Percentiles rank a stretch among this genome's conserved stretches.
Conservation (phyloP, 1,140 invertebrate genomes). For the Conus ventricosus region DNA sequence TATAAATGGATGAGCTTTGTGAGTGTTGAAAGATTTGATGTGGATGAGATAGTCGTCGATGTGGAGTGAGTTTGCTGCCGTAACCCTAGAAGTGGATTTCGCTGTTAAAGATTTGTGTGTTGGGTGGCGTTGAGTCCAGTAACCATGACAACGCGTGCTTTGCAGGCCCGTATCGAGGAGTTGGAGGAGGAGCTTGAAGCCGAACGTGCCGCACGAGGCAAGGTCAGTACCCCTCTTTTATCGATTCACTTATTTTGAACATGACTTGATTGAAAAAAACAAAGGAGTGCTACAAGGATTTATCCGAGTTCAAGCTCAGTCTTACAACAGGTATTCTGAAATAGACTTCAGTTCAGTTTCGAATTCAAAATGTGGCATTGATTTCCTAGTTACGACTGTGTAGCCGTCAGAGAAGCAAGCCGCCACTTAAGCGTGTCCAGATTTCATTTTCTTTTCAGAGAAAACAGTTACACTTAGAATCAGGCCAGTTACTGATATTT, state of each 20-base stretch:
- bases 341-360: no score
- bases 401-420: no score
- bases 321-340: no score
- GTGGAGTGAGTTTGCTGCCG: background rate
- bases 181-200: slow-evolving; percentile 98
- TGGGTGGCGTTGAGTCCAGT: background rate
- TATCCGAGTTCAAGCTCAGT: no score
- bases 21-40: background rate
- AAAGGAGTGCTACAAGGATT: no score
- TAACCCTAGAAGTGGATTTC: background rate
- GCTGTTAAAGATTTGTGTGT: background rate
- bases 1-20: background rate
- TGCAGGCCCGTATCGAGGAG: slow-evolving; percentile 91
- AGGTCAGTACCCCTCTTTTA: slow-evolving; percentile 74
- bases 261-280: no score
- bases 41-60: background rate
- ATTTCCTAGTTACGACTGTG: no score
- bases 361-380: no score
- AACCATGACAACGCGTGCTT: slow-evolving; percentile 46
- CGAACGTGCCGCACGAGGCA: slow-evolving; percentile 95
- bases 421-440: no score
- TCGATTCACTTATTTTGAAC: background rate
- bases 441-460: no score
- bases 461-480: no score
- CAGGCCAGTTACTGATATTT: no score